phyloP scores from a whole-genome alignment of 2,888 invertebrate species.

The Apotomis capreana region DNA sequence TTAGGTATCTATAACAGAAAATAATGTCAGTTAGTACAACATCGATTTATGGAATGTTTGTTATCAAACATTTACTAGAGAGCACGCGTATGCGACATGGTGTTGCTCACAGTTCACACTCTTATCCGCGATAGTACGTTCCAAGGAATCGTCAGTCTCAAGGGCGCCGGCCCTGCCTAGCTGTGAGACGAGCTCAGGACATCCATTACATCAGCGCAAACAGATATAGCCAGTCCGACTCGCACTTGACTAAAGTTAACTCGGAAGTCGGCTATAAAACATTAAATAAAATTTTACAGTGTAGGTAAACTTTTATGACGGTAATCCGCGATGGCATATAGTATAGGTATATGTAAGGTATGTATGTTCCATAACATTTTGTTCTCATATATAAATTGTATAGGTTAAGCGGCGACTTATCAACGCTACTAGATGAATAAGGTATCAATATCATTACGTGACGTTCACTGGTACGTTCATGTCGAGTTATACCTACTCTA shows the following conservation, averaged over 20 bases:
- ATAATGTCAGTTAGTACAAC: not conserved
- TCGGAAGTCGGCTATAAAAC: constrained; percentile 65
- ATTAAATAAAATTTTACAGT: constrained; percentile 44
- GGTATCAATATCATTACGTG: too few relatives aligned
- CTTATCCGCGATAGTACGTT: not conserved
- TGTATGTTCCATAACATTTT: too few relatives aligned
- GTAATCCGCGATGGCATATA: not conserved
- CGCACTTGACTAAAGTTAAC: constrained; percentile 57
- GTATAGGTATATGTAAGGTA: not conserved
- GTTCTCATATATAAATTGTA: too few relatives aligned
- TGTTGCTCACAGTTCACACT: not conserved
- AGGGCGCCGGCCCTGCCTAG: constrained; percentile 47
- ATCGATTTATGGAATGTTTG: not conserved
- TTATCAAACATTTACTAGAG: not conserved
- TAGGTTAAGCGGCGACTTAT: too few relatives aligned
- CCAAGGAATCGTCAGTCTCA: constrained; percentile 44
- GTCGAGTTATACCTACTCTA: too few relatives aligned
- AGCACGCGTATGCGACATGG: constrained; percentile 8
- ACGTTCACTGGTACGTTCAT: too few relatives aligned
- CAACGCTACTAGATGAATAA: too few relatives aligned
- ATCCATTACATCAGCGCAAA: constrained; percentile 45
- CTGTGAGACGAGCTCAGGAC: constrained; percentile 49
- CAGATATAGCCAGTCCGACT: constrained; percentile 32
- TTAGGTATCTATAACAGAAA: too few relatives aligned
- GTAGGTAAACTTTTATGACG: constrained; percentile 25